phyloP scores from a whole-genome alignment of 2,797 vertebrate species.

The Zenarchopterus dispar region DNA sequence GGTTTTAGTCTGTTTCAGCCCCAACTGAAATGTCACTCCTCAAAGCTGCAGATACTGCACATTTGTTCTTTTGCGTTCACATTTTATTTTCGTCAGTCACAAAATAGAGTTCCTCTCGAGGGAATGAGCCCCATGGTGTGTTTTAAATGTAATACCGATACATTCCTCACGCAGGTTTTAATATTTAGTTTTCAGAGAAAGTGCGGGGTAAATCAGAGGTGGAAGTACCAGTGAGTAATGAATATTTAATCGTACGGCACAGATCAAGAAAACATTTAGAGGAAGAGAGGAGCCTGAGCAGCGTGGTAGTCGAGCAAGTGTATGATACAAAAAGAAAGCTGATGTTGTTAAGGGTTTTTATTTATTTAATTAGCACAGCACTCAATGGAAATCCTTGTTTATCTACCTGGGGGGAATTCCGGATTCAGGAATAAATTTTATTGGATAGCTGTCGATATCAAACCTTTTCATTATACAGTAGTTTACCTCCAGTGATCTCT shows the following conservation, averaged over 20 bases:
- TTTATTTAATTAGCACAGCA: conserved; percentile 69
- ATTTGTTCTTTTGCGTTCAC: conserved; percentile 50
- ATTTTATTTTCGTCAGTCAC: conserved; percentile 57
- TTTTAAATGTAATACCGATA: conserved; percentile 70
- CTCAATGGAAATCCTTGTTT: conserved; percentile 70
- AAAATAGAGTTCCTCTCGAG: conserved; percentile 45
- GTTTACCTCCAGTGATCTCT: conserved; percentile 77
- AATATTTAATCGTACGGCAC: conserved; percentile 73
- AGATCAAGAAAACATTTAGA: conserved; percentile 55
- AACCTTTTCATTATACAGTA: conserved; percentile 75
- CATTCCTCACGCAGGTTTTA: conserved; percentile 55
- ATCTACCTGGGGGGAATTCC: conserved; percentile 70
- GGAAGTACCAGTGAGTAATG: conserved; percentile 68
- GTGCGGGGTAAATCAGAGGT: conserved; percentile 55
- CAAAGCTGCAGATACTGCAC: conserved; percentile 45
- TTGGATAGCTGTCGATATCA: conserved; percentile 76
- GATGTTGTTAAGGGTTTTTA: conserved; percentile 61
- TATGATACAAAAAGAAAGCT: conserved; percentile 40
- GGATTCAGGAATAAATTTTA: conserved; percentile 61
- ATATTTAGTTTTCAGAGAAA: conserved; percentile 60
- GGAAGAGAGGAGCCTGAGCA: conserved; percentile 25
- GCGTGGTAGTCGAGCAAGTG: conserved; percentile 8
- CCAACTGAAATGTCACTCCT: conserved; percentile 52
- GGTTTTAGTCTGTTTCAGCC: conserved; percentile 45
- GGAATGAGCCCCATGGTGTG: conserved; percentile 27